Percentiles rank a stretch among this genome's conserved stretches.
phyloP scores from a whole-genome alignment of 2,113 vertebrate species.

The Microcebus ravelobensis region DNA sequence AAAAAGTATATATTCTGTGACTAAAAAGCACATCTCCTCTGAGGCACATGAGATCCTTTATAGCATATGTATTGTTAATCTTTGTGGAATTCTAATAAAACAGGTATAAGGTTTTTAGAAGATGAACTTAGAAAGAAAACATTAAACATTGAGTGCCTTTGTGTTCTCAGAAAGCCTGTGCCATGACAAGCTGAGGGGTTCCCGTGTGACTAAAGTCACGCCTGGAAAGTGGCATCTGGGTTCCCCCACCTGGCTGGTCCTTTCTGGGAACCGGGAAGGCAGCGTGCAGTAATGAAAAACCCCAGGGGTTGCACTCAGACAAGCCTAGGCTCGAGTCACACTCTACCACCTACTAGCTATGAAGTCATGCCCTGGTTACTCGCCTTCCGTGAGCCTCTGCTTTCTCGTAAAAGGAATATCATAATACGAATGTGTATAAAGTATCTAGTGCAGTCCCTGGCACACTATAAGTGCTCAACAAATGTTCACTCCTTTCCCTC shows the following conservation, averaged over 20 bases:
- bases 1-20: slow-evolving; percentile 13
- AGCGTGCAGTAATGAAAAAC: neutral
- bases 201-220: neutral
- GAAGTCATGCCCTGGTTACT: neutral
- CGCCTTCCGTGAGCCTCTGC: neutral
- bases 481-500: neutral
- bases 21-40: slow-evolving; percentile 9
- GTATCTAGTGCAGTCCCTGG: neutral
- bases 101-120: neutral
- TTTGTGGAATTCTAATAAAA: slow-evolving; percentile 21
- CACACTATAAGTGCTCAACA: neutral
- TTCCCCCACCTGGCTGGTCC: neutral
- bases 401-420: slow-evolving; percentile 8
- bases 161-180: neutral
- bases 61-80: neutral
- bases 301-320: neutral
- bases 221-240: neutral
- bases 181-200: neutral
- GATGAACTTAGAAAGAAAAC: slow-evolving; percentile 21
- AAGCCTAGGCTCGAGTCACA: neutral
- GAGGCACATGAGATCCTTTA: neutral
- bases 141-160: neutral
- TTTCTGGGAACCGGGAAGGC: neutral
- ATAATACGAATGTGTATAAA: neutral
- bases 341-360: neutral